Evolutionary conservation across 2,888 invertebrate genomes (phyloP).

Genomic region (Nemoura dubitans): DNA sequence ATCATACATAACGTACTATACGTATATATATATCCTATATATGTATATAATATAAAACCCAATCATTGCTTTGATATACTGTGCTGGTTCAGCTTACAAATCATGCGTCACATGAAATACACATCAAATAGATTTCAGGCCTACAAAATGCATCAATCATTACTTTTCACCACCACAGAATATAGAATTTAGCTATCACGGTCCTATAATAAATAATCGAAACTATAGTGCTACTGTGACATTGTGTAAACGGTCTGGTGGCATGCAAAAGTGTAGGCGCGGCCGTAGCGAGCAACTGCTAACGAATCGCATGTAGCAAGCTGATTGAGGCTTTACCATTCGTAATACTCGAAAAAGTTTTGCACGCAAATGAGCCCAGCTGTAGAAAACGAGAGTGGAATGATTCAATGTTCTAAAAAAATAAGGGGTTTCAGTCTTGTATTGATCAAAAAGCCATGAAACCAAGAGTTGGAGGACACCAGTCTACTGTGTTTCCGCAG

Average conservation of each 20-base stretch:
- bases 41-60: background rate
- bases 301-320: background rate
- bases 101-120: constrained; percentile 13
- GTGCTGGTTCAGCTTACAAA: constrained; percentile 21
- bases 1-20: background rate
- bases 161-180: background rate
- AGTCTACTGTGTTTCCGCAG: background rate
- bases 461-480: background rate
- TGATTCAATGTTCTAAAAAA: background rate
- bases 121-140: constrained; percentile 12
- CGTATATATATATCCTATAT: too few species aligned
- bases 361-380: background rate
- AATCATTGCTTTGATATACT: constrained; percentile 8
- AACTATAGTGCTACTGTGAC: background rate
- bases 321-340: background rate
- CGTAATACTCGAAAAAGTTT: background rate
- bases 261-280: background rate
- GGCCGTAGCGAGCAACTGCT: background rate
- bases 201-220: background rate
- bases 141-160: background rate
- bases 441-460: background rate
- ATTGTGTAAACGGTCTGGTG: background rate
- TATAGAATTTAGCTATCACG: constrained; percentile 22
- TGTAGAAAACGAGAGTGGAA: background rate
- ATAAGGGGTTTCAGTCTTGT: background rate